These are phyloP conservation scores for Ctenomys sociabilis DNA, from an alignment of 2,113 vertebrate species.

Conservation along the genomic window DNA sequence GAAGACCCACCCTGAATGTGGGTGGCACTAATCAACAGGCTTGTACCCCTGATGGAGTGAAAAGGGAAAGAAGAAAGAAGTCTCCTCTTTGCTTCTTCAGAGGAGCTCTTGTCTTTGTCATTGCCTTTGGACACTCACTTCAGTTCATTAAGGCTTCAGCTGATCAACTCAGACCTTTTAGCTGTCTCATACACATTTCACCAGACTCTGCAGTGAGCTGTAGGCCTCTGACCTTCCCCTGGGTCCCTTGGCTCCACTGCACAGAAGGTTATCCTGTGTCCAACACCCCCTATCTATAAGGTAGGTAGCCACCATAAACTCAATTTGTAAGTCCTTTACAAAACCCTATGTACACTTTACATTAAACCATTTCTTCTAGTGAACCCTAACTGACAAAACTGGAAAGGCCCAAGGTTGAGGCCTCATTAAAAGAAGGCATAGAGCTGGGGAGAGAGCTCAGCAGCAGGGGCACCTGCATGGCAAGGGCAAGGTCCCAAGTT, in stretches of 20 bases:
- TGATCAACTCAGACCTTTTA: neutral
- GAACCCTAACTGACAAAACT: neutral
- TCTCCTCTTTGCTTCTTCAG: neutral
- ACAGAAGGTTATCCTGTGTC: neutral
- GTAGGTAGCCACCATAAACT: neutral
- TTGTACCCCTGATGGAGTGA: neutral
- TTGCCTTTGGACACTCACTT: neutral
- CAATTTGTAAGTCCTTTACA: neutral
- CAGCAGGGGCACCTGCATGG: no score
- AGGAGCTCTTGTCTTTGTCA: neutral
- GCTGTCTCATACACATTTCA: neutral
- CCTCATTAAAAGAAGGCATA: neutral
- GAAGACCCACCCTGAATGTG: neutral
- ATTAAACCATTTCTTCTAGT: neutral
- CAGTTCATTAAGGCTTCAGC: neutral
- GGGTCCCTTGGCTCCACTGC: neutral
- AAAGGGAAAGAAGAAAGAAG: neutral
- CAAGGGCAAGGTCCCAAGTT: no score
- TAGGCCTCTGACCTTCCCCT: neutral
- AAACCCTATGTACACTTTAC: neutral
- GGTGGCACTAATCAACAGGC: neutral
- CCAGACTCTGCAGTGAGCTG: neutral
- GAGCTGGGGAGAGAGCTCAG: no score
- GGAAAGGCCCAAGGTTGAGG: neutral
- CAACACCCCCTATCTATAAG: neutral